phyloP scores from a whole-genome alignment of 2,113 vertebrate genomes.

The Chlorodrepanis virens region DNA sequence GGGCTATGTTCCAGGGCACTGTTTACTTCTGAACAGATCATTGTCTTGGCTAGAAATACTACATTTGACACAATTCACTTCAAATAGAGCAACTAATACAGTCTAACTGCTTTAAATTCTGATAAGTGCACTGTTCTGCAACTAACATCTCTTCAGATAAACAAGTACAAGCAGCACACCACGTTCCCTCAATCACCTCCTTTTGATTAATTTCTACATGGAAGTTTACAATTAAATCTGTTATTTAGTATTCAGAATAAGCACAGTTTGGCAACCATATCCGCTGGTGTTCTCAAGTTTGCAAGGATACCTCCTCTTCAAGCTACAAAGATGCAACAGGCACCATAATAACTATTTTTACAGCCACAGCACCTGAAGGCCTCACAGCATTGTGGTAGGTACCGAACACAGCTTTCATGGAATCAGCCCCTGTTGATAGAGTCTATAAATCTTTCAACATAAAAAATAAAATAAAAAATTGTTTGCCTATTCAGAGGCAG shows the following conservation, averaged over 20 bases:
- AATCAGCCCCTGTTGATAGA: not conserved
- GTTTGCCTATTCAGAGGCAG: not conserved
- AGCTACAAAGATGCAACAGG: not conserved
- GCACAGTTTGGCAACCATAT: not conserved
- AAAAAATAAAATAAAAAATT: not conserved
- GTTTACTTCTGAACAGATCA: not conserved
- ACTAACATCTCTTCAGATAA: not conserved
- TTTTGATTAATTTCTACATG: not conserved
- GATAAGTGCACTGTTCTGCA: not conserved
- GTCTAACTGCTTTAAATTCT: not conserved
- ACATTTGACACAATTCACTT: not conserved
- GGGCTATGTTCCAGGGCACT: not conserved
- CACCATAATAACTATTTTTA: not conserved
- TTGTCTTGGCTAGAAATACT: not conserved
- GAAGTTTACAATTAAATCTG: not conserved
- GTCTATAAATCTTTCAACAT: not conserved
- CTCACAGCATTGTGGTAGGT: not conserved
- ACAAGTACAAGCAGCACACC: not conserved
- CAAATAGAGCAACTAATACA: not conserved
- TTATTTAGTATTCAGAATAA: not conserved
- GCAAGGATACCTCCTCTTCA: not conserved
- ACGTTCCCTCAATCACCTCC: not conserved
- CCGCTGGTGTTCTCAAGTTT: not conserved
- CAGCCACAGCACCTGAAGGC: not conserved
- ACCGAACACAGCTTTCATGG: not conserved